A percentile compares a stretch with the other conserved stretches of the same genome.
phyloP scores from a whole-genome alignment of 1,140 invertebrate species.

The Lineus longissimus region DNA sequence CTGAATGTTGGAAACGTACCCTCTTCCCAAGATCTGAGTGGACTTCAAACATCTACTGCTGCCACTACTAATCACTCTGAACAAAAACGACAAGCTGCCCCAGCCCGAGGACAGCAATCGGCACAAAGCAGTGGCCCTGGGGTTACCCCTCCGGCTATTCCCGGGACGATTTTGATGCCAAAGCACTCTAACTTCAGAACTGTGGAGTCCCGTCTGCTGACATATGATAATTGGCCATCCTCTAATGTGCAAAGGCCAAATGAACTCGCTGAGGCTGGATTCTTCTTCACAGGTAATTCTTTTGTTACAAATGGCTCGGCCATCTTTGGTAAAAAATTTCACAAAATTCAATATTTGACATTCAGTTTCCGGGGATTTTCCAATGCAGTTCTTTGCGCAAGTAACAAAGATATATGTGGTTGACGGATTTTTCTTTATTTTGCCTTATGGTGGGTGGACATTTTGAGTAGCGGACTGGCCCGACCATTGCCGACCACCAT shows the following conservation, averaged over 20 bases:
- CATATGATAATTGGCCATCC: constrained; percentile 60
- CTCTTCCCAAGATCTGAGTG: constrained; percentile 22
- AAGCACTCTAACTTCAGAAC: constrained; percentile 52
- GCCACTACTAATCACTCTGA: no score
- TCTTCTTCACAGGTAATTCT: constrained; percentile 74
- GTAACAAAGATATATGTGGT: no score
- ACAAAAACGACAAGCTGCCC: not conserved
- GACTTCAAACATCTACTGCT: not conserved
- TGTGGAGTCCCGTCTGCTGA: constrained; percentile 64
- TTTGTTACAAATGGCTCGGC: no score
- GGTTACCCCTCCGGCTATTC: not conserved
- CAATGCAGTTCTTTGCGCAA: no score
- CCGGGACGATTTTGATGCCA: constrained; percentile 9
- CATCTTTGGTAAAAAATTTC: no score
- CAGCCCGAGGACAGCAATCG: not conserved
- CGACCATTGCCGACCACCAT: no score
- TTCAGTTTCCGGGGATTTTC: no score
- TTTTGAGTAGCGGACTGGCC: no score
- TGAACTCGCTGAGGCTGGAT: constrained; percentile 79
- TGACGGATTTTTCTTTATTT: no score
- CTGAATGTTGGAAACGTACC: constrained; percentile 65
- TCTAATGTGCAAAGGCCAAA: constrained; percentile 65
- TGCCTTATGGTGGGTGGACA: no score
- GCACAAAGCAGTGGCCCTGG: not conserved
- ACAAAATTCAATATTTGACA: no score